phyloP scores from a whole-genome alignment of 2,888 invertebrate genomes.

The Xestia rhomboidea region DNA sequence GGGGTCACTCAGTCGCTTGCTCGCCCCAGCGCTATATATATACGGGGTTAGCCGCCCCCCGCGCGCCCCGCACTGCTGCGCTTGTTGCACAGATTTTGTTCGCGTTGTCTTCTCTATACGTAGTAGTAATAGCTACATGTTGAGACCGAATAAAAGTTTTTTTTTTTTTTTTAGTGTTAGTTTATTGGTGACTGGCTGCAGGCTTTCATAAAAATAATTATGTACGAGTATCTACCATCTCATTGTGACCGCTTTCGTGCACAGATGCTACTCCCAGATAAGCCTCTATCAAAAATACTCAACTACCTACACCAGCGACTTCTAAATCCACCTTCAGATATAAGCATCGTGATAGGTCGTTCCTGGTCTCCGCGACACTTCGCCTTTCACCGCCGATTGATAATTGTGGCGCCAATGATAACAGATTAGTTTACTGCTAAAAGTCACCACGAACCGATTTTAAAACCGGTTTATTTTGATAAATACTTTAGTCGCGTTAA shows the following conservation, averaged over 20 bases:
- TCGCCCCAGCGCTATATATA: too few relatives aligned
- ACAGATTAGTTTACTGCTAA: conserved; percentile 47
- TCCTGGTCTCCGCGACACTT: conserved; percentile 53
- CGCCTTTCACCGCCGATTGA: conserved; percentile 57
- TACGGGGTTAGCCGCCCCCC: too few relatives aligned
- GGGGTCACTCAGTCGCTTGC: too few relatives aligned
- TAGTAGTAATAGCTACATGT: too few relatives aligned
- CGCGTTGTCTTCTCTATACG: too few relatives aligned
- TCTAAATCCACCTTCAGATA: conserved; percentile 56
- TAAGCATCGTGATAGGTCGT: conserved; percentile 57
- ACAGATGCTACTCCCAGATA: conserved; percentile 14
- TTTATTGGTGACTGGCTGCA: too few relatives aligned
- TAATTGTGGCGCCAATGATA: conserved; percentile 61
- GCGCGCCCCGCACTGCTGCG: too few relatives aligned
- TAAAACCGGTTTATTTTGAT: conserved; percentile 45
- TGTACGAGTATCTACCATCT: too few relatives aligned
- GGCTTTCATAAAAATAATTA: too few relatives aligned
- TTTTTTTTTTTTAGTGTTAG: too few relatives aligned
- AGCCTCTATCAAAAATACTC: conserved; percentile 16
- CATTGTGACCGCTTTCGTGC: not conserved
- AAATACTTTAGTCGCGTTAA: conserved; percentile 28
- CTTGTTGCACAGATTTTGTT: too few relatives aligned
- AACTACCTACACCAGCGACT: conserved; percentile 17
- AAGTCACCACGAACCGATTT: conserved; percentile 39
- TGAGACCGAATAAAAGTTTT: too few relatives aligned